phyloP scores from a whole-genome alignment of 2,888 invertebrate species.

The Pediacus dermestoides region DNA sequence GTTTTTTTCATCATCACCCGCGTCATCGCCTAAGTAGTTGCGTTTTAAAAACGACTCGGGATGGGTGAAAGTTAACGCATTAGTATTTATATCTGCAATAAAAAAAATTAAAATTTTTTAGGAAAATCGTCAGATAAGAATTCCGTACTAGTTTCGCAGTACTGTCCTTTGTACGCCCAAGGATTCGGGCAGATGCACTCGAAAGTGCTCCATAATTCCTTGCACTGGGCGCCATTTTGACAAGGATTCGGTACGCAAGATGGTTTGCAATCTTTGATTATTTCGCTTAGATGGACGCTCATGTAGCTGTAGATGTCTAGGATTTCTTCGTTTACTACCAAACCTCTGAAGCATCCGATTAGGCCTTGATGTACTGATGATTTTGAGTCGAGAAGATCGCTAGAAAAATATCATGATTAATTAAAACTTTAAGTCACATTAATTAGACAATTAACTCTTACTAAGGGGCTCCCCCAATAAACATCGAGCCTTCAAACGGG shows the following conservation, averaged over 20 bases:
- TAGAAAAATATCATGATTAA: constrained; percentile 46
- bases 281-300: constrained; percentile 87
- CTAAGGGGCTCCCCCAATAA: constrained; percentile 90
- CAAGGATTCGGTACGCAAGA: constrained; percentile 94
- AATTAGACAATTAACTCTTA: constrained; percentile 56
- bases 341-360: constrained; percentile 89
- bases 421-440: constrained; percentile 9
- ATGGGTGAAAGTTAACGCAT: constrained; percentile 83
- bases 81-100: constrained; percentile 77
- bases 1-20: constrained; percentile 56
- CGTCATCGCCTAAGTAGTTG: constrained; percentile 61
- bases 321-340: constrained; percentile 88
- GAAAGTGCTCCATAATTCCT: constrained; percentile 89
- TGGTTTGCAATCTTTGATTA: constrained; percentile 89
- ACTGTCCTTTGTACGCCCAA: constrained; percentile 87
- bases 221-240: constrained; percentile 84
- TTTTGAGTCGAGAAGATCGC: constrained; percentile 72
- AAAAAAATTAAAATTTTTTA: not conserved
- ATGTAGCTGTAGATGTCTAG: constrained; percentile 89
- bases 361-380: constrained; percentile 83
- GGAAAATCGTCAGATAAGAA: constrained; percentile 2
- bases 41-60: constrained; percentile 75
- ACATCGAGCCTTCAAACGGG: constrained; percentile 90
- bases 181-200: constrained; percentile 89
- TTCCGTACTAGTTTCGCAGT: constrained; percentile 84